These are phyloP conservation scores for Odontocolon sp. DNA, from an alignment of 2,888 invertebrate species.

Conservation along the genomic window DNA sequence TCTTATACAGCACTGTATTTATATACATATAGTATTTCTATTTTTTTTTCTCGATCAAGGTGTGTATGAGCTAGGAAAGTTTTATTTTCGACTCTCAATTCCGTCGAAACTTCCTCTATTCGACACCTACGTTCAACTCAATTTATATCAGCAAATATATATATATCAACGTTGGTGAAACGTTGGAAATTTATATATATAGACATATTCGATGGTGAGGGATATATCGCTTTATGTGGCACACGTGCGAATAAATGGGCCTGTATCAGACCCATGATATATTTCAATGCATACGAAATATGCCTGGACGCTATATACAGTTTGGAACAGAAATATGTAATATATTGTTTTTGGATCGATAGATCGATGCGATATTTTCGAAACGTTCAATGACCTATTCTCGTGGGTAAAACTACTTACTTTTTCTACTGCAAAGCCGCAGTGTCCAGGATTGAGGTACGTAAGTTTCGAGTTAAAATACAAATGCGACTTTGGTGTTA, in stretches of 20 bases:
- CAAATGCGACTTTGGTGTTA: conserved; percentile 59
- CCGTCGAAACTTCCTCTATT: neutral
- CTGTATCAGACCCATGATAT: conserved; percentile 48
- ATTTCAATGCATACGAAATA: conserved; percentile 60
- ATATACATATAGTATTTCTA: conserved; percentile 44
- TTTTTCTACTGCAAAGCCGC: conserved; percentile 33
- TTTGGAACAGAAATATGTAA: neutral
- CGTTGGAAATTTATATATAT: conserved; percentile 19
- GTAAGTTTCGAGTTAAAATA: conserved; percentile 58
- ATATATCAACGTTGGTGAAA: conserved; percentile 28
- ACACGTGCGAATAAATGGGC: conserved; percentile 55
- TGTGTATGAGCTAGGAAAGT: conserved; percentile 19
- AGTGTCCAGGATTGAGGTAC: conserved; percentile 38
- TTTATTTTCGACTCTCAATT: conserved; percentile 12
- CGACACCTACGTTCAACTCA: conserved; percentile 10
- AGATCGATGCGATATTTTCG: conserved; percentile 36
- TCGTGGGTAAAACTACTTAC: conserved; percentile 48
- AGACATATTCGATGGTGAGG: neutral
- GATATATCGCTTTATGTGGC: too few relatives aligned
- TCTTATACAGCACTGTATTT: conserved; percentile 17
- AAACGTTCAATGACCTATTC: conserved; percentile 24
- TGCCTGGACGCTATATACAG: conserved; percentile 8
- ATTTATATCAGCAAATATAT: conserved; percentile 23
- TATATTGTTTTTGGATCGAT: conserved; percentile 43
- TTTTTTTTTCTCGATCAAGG: conserved; percentile 40